Evolutionary conservation across 2,888 invertebrate genomes (phyloP).

Genomic region (Parnassius orleans): DNA sequence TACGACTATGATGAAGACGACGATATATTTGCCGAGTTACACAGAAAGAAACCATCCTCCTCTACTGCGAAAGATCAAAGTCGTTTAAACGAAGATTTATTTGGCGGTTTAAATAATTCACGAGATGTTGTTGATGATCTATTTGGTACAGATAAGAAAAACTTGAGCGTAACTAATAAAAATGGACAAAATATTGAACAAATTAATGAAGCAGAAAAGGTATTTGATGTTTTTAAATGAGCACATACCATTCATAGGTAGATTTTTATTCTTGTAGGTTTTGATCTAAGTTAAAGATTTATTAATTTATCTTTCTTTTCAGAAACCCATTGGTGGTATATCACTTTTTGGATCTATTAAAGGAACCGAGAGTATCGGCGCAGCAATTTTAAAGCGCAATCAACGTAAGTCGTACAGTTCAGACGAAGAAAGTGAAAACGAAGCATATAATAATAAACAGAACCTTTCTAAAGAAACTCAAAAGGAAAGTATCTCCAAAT

Average conservation of each 20-base stretch:
- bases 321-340: slow-evolving; percentile 83
- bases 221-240: slow-evolving; percentile 5
- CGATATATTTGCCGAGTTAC: slow-evolving; percentile 62
- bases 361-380: slow-evolving; percentile 64
- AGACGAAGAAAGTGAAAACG: slow-evolving; percentile 47
- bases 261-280: background rate
- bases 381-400: slow-evolving; percentile 63
- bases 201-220: slow-evolving; percentile 16
- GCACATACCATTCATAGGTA: slow-evolving; percentile 1
- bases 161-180: background rate
- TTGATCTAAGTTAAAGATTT: background rate
- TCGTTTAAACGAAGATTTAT: slow-evolving; percentile 43
- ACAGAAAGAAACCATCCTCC: slow-evolving; percentile 42
- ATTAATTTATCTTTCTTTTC: slow-evolving; percentile 31
- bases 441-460: slow-evolving; percentile 1
- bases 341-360: slow-evolving; percentile 77
- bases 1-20: slow-evolving; percentile 41
- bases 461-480: background rate
- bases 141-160: slow-evolving; percentile 19
- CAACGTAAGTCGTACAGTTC: slow-evolving; percentile 53
- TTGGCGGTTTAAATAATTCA: slow-evolving; percentile 33
- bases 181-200: slow-evolving; percentile 5
- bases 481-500: background rate
- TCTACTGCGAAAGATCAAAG: slow-evolving; percentile 32
- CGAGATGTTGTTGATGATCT: slow-evolving; percentile 9